A percentile compares a stretch with the other conserved stretches of the same genome.
phyloP scores from a whole-genome alignment of 2,888 invertebrate genomes.

The Amitus sp. region DNA sequence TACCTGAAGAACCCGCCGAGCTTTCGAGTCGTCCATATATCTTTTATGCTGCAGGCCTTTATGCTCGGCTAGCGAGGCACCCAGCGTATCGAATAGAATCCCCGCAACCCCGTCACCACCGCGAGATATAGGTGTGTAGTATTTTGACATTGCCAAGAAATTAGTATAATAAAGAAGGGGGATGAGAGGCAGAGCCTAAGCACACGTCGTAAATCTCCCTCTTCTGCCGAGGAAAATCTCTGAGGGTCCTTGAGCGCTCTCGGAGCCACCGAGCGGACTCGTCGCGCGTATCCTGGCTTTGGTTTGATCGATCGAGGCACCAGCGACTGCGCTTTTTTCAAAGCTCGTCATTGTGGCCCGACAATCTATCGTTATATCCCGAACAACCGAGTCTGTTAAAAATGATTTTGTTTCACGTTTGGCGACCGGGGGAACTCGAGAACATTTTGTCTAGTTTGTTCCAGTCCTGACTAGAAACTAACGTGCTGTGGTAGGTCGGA shows the following conservation, averaged over 20 bases:
- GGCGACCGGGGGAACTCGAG: background rate
- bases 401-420: background rate
- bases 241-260: slow-evolving; percentile 31
- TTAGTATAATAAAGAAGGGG: slow-evolving; percentile 63
- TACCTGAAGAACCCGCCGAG: slow-evolving; percentile 38
- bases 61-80: slow-evolving; percentile 59
- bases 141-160: slow-evolving; percentile 64
- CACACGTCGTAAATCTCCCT: slow-evolving; percentile 61
- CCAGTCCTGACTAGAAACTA: too few relatives aligned
- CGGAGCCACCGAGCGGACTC: slow-evolving; percentile 31
- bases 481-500: too few relatives aligned
- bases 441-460: too few relatives aligned
- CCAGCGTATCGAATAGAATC: slow-evolving; percentile 62
- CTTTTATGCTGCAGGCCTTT: slow-evolving; percentile 58
- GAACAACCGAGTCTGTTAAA: background rate
- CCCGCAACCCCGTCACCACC: slow-evolving; percentile 38
- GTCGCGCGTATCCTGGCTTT: slow-evolving; percentile 19
- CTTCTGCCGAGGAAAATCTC: slow-evolving; percentile 24
- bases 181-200: slow-evolving; percentile 54
- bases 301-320: slow-evolving; percentile 33
- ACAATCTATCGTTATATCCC: slow-evolving; percentile 5
- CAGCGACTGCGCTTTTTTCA: slow-evolving; percentile 15
- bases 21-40: too few relatives aligned
- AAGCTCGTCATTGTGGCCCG: slow-evolving; percentile 7
- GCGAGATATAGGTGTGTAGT: slow-evolving; percentile 43